phyloP scores from a whole-genome alignment of 2,888 invertebrate species.

The Itoplectis maculator region DNA sequence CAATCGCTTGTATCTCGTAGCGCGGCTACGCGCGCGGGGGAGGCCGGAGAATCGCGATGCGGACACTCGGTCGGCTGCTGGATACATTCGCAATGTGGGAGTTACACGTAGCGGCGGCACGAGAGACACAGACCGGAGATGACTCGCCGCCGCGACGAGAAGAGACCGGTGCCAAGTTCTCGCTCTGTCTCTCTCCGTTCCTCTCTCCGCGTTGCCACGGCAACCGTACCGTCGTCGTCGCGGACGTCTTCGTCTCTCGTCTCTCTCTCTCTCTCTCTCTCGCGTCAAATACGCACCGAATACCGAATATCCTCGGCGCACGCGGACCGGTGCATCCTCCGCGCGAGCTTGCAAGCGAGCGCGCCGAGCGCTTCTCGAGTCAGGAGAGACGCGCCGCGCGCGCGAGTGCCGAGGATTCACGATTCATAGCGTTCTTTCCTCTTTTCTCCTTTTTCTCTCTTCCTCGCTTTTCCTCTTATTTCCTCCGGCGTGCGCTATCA shows the following conservation, averaged over 20 bases:
- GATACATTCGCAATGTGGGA: background rate
- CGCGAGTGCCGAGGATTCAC: constrained; percentile 1
- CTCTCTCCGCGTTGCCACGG: constrained; percentile 14
- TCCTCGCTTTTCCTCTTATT: no score
- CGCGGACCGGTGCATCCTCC: constrained; percentile 14
- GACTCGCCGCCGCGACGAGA: constrained; percentile 16
- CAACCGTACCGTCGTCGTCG: background rate
- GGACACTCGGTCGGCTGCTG: constrained; percentile 4
- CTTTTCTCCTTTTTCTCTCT: background rate
- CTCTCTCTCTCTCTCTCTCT: background rate
- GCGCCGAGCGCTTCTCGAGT: constrained; percentile 4
- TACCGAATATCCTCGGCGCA: constrained; percentile 4
- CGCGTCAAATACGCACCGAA: background rate
- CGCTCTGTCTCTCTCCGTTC: background rate
- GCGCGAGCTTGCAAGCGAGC: background rate
- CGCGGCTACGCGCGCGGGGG: no score
- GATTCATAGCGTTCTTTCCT: background rate
- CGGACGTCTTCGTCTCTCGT: background rate
- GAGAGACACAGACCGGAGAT: constrained; percentile 5
- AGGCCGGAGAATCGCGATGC: no score
- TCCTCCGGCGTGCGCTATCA: no score
- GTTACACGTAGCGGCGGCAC: background rate
- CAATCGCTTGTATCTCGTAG: no score
- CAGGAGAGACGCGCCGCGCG: background rate
- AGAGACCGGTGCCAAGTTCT: constrained; percentile 18